Evolutionary conservation across 1,140 invertebrate species (phyloP).

Genomic region (Platorchestia sp.): DNA sequence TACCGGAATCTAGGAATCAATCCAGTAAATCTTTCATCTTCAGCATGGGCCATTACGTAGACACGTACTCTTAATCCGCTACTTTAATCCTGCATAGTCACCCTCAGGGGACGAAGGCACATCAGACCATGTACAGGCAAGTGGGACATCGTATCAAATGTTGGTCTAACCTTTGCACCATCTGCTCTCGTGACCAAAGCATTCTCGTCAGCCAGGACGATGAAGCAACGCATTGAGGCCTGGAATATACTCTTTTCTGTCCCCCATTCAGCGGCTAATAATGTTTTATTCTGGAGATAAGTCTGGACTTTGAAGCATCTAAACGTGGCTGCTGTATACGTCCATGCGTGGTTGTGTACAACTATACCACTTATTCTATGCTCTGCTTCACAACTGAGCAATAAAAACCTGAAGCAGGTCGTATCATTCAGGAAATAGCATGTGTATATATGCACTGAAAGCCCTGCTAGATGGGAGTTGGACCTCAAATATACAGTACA

Average conservation of each 20-base stretch:
- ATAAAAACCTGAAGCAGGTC: not conserved
- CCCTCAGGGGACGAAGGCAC: not conserved
- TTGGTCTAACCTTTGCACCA: not conserved
- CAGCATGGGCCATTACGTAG: not conserved
- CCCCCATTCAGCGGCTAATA: not conserved
- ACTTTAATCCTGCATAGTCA: not conserved
- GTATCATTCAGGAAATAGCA: not conserved
- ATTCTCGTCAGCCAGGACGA: not conserved
- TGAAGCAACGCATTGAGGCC: not conserved
- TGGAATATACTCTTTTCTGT: not conserved
- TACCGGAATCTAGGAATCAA: not conserved
- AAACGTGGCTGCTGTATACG: not conserved
- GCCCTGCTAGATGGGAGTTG: not conserved
- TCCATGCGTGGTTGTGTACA: not conserved
- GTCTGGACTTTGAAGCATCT: not conserved
- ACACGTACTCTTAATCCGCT: not conserved
- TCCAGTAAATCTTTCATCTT: not conserved
- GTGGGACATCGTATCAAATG: not conserved
- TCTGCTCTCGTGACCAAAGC: not conserved
- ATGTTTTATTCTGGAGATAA: not conserved
- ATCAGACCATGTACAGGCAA: not conserved
- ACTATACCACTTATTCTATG: not conserved
- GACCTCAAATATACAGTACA: not conserved
- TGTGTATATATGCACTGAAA: not conserved
- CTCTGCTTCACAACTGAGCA: not conserved